Base-by-base conservation (phyloP, 2,113 vertebrate species). In the Brachirus orientalis region DNA sequence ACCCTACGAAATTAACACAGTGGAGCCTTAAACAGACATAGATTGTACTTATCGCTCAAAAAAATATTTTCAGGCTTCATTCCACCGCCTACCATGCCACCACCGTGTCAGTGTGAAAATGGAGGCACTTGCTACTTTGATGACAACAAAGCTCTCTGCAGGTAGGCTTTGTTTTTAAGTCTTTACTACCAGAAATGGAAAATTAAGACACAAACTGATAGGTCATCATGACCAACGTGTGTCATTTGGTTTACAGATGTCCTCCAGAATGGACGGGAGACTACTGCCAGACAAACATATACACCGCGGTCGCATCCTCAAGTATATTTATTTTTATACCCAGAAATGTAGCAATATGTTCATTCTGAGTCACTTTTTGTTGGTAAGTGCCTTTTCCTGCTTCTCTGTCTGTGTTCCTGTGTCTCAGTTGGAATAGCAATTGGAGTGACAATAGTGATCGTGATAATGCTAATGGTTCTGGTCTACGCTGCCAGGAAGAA, bases 81-180 rank as follows among this genome's bases (percentile, higher is more conserved):
- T 3, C 91, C 91, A 1, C 75, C 62, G 0, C 84, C 90, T 9
- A 88, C 85, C 37, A 90, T 91, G 86, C 90, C 89, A 0, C 90
- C 90, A 7, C 90, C 86, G 0, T 92, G 91, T 40, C 85, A 75
- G 73, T 92, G 91, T 82, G 79, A 69, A 35, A 88, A 92, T 8
- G 89, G 91, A 56, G 91, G 84, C 59, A 90, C 83, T 45, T 92
- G 91, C 75, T 92, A 92, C 81, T 89, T 91, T 67, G 63, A 89
- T 57, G 86, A 91, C 83, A 86, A 90, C 82, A 70, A 78, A 53
- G 80, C 90, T 51, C 72, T 91, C 18, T 92, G 91, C 90, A 84
- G 38, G 91, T 92, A 77, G 71, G 85, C 46, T 3, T n/a, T 18
- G 5, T 28, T 28, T 28, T n/a, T n/a, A 7, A 13, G 17, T 50